Percentiles rank a stretch among this genome's conserved stretches.
Evolutionary conservation across 53 echinoderm and acorn worm species (phyloP).

Genomic region (Pentamera pediparva): DNA sequence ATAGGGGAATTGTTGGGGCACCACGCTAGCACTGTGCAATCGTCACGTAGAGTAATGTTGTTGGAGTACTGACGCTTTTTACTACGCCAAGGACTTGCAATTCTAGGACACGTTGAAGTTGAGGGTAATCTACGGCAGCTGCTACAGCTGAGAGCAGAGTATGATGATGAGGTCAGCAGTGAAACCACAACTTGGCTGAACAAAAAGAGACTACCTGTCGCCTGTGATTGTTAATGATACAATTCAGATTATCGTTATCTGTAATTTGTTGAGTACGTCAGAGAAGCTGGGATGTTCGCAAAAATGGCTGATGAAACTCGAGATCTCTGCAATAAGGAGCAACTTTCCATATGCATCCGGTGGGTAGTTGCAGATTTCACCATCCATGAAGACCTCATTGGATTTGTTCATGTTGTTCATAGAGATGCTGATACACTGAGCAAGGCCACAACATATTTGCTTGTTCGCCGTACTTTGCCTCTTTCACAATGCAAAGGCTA

Average conservation of each 20-base stretch:
- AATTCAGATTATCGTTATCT: not conserved
- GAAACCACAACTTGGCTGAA: not conserved
- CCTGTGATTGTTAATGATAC: conserved; percentile 9
- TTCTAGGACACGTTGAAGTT: not conserved
- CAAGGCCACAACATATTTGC: not conserved
- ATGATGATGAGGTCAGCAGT: not conserved
- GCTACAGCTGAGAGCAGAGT: not conserved
- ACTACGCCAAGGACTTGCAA: conserved; percentile 26
- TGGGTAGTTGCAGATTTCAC: conserved; percentile 12
- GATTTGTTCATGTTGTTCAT: not conserved
- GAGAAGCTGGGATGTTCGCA: not conserved
- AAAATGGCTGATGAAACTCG: conserved; percentile 9
- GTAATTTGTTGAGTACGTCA: not conserved
- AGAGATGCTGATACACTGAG: conserved; percentile 3
- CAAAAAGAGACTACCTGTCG: not conserved
- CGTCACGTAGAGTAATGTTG: not conserved
- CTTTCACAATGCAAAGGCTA: not conserved
- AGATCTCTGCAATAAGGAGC: conserved; percentile 5
- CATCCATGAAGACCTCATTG: conserved; percentile 19
- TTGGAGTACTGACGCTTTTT: conserved; percentile 10
- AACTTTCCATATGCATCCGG: not conserved
- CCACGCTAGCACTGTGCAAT: not conserved
- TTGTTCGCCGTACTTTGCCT: not conserved
- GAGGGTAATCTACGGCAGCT: conserved; percentile 14
- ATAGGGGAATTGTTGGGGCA: conserved; percentile 18